phyloP scores from a whole-genome alignment of 2,888 invertebrate genomes.

The Patella caerulea region DNA sequence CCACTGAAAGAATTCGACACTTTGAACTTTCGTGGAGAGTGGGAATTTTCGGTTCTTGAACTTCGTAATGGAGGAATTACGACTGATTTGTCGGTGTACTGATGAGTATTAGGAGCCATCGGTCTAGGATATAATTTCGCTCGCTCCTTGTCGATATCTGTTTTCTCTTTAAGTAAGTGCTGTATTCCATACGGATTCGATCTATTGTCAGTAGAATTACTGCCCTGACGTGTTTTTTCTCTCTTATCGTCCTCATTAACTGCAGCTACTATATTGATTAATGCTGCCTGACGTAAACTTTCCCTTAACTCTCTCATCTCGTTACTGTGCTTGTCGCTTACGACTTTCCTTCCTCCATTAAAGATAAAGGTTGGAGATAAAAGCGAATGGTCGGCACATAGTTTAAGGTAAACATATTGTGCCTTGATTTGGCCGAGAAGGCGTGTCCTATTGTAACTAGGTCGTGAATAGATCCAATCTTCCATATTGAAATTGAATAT shows the following conservation, averaged over 20 bases:
- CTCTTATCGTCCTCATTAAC: constrained; percentile 39
- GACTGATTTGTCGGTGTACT: background rate
- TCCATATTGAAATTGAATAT: background rate
- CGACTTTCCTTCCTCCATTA: background rate
- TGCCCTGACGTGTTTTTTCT: background rate
- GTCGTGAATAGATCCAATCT: constrained; percentile 4
- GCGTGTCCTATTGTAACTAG: constrained; percentile 2
- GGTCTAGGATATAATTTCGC: background rate
- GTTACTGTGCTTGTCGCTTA: background rate
- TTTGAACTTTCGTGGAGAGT: background rate
- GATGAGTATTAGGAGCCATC: no score
- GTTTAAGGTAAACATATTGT: background rate
- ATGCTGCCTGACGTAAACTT: constrained; percentile 48
- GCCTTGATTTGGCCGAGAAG: background rate
- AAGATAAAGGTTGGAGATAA: background rate
- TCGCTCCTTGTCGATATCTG: background rate
- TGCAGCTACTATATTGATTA: constrained; percentile 58
- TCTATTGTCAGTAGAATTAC: background rate
- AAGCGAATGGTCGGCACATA: background rate
- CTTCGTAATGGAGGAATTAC: background rate
- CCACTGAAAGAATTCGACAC: background rate
- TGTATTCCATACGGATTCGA: background rate
- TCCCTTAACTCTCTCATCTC: constrained; percentile 41
- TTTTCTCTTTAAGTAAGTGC: background rate
- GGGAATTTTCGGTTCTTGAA: background rate